Conservation (phyloP, 1,140 invertebrate genomes). For the Diabrotica virgifera region DNA sequence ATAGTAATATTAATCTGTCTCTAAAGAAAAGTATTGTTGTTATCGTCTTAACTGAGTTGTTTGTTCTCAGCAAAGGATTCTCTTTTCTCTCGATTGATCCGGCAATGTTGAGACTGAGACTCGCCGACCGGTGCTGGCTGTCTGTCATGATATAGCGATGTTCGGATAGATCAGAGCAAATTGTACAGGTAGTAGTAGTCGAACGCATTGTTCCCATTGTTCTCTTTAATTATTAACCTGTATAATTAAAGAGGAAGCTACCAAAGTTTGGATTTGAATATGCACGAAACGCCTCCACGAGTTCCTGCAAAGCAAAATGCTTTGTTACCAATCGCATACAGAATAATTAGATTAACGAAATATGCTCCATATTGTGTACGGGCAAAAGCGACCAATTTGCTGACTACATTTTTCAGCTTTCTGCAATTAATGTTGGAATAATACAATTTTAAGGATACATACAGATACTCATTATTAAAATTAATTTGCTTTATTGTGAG, state of each 20-base stretch:
- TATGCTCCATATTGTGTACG: too few species aligned
- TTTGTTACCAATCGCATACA: constrained; percentile 10
- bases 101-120: background rate
- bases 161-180: background rate
- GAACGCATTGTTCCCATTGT: constrained; percentile 16
- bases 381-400: too few species aligned
- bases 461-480: too few species aligned
- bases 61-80: too few species aligned
- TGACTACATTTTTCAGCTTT: too few species aligned
- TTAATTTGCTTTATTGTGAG: too few species aligned
- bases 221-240: constrained; percentile 12
- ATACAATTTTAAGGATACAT: too few species aligned
- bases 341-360: too few species aligned
- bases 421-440: too few species aligned
- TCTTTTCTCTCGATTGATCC: background rate
- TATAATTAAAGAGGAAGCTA: constrained; percentile 15
- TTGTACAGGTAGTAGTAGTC: constrained; percentile 7
- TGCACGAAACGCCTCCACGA: background rate
- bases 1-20: too few species aligned
- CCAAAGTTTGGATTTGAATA: constrained; percentile 11
- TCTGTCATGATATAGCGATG: constrained; percentile 12
- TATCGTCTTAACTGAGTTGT: too few species aligned
- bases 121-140: background rate
- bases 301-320: background rate
- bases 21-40: too few species aligned